Evolutionary conservation across 64 coral and sea anemone species (phyloP).

Genomic region (Actinia equina): DNA sequence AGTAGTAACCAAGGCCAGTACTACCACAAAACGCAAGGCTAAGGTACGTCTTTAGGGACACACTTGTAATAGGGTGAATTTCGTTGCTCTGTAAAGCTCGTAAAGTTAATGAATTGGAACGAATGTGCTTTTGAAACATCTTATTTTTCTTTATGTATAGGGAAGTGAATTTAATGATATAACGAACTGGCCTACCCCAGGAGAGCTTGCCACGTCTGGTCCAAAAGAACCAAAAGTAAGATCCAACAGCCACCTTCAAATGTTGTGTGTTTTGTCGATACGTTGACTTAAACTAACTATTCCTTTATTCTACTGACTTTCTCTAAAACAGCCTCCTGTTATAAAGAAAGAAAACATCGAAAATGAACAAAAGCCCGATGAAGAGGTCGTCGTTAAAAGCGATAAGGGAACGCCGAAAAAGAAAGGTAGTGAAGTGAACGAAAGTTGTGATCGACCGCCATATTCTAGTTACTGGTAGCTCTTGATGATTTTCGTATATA

Average conservation of each 20-base stretch:
- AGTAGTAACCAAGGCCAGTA: conserved; percentile 41
- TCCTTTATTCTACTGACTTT: not conserved
- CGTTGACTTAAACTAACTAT: conserved; percentile 9
- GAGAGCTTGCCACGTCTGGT: conserved; percentile 46
- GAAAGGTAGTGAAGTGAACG: conserved; percentile 34
- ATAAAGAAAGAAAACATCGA: conserved; percentile 58
- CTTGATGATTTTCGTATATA: not conserved
- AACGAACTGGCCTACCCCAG: conserved; percentile 64
- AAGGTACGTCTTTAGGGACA: conserved; percentile 44
- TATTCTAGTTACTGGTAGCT: not conserved
- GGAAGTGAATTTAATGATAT: conserved; percentile 64
- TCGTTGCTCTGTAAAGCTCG: not conserved
- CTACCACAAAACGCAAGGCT: conserved; percentile 42
- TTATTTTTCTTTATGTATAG: conserved; percentile 12
- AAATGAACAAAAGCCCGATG: conserved; percentile 38
- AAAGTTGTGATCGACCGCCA: not conserved
- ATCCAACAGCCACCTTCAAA: conserved; percentile 25
- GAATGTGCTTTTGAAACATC: not conserved
- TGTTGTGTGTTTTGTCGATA: not conserved
- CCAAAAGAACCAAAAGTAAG: conserved; percentile 25
- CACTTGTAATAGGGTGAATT: conserved; percentile 1
- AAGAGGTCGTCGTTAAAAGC: conserved; percentile 21
- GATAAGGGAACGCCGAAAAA: conserved; percentile 56
- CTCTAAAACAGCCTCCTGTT: conserved; percentile 9
- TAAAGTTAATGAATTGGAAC: not conserved